Conservation (phyloP, 92 coral and sea anemone genomes). For the Palythoa grandis region DNA sequence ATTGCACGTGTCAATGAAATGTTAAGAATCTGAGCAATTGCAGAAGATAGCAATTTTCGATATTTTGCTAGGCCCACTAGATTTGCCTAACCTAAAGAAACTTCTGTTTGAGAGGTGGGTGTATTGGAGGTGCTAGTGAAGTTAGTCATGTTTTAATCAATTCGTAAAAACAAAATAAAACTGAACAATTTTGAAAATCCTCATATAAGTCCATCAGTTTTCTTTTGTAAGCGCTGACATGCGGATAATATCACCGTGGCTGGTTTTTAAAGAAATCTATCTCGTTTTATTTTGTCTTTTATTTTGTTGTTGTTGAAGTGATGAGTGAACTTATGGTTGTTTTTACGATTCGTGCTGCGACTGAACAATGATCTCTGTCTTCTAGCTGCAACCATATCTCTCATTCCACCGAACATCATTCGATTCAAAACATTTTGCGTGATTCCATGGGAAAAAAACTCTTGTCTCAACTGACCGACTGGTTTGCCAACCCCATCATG, state of each 20-base stretch:
- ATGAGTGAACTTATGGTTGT: background rate
- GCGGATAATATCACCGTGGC: background rate
- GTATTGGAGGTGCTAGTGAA: too few species aligned
- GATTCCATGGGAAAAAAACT: constrained; percentile 58
- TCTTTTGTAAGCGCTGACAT: background rate
- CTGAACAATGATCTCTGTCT: background rate
- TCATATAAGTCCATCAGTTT: too few species aligned
- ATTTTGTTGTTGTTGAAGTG: background rate
- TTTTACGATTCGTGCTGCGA: background rate
- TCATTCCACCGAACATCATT: constrained; percentile 72
- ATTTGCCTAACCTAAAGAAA: too few species aligned
- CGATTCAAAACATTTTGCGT: constrained; percentile 65
- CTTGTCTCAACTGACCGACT: constrained; percentile 23
- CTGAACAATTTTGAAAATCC: too few species aligned
- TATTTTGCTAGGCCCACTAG: too few species aligned
- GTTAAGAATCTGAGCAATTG: too few species aligned
- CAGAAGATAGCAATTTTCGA: too few species aligned
- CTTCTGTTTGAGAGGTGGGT: too few species aligned
- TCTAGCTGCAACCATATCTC: background rate
- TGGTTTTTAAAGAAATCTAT: background rate
- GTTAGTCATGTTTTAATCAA: too few species aligned
- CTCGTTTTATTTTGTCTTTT: background rate
- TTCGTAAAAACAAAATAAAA: too few species aligned
- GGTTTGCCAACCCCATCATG: constrained; percentile 28
- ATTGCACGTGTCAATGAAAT: too few species aligned